Evolutionary conservation across 1,140 invertebrate genomes (phyloP).

Genomic region (Dendroctonus valens): DNA sequence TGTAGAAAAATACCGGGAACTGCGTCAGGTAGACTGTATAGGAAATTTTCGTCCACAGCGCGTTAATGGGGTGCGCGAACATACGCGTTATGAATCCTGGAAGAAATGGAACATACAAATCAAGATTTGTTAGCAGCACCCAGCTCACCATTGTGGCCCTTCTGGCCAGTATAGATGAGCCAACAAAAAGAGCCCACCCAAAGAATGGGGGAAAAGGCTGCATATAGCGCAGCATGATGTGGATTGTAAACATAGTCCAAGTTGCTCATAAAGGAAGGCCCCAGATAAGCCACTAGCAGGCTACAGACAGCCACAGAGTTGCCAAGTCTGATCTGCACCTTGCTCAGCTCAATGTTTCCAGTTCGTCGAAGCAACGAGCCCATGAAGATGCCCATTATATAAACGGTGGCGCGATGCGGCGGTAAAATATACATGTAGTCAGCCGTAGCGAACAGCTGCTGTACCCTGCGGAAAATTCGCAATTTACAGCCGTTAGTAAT

Average conservation of each 20-base stretch:
- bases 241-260: slow-evolving; percentile 66
- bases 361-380: slow-evolving; percentile 60
- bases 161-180: slow-evolving; percentile 46
- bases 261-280: slow-evolving; percentile 64
- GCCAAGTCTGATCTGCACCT: slow-evolving; percentile 56
- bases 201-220: slow-evolving; percentile 68
- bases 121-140: no score
- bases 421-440: slow-evolving; percentile 71
- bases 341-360: slow-evolving; percentile 47
- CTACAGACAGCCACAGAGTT: slow-evolving; percentile 42
- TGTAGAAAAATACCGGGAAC: slow-evolving; percentile 61
- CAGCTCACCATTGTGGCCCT: slow-evolving; percentile 36
- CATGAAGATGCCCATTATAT: slow-evolving; percentile 67
- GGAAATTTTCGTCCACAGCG: slow-evolving; percentile 53
- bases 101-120: no score
- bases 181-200: slow-evolving; percentile 69
- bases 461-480: slow-evolving; percentile 54
- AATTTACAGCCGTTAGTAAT: neutral
- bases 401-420: slow-evolving; percentile 66
- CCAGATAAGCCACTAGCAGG: slow-evolving; percentile 58
- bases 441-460: slow-evolving; percentile 67
- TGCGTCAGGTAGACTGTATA: slow-evolving; percentile 60
- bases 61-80: slow-evolving; percentile 52
- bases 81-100: slow-evolving; percentile 51
- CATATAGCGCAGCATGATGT: slow-evolving; percentile 65